These are phyloP conservation scores for Symphodus melops DNA, from an alignment of 2,113 vertebrate species.

Conservation along the genomic window DNA sequence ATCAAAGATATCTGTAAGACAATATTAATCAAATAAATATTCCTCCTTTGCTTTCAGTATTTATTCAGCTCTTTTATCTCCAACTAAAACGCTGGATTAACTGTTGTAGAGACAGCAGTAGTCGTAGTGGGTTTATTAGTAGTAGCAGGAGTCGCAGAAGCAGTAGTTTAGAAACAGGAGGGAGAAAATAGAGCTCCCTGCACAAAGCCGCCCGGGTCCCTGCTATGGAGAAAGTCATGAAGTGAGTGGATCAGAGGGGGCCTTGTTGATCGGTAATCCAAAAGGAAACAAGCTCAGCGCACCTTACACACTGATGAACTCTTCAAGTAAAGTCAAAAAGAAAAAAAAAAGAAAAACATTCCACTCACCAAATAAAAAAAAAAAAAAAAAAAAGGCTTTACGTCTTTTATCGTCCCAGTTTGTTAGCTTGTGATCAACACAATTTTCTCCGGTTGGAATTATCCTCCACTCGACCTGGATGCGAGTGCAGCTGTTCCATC, in stretches of 20 bases:
- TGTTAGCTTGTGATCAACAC: conserved; percentile 59
- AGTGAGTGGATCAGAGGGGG: conserved; percentile 40
- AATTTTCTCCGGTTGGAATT: conserved; percentile 44
- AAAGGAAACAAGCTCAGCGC: conserved; percentile 37
- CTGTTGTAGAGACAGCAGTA: conserved; percentile 80
- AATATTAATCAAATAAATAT: conserved; percentile 83
- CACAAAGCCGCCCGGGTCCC: conserved; percentile 50
- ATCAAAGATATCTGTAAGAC: conserved; percentile 72
- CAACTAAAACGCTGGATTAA: conserved; percentile 87
- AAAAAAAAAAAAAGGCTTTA: conserved; percentile 20
- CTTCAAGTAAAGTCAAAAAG: conserved; percentile 64
- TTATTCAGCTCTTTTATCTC: conserved; percentile 69
- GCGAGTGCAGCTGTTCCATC: conserved; percentile 22
- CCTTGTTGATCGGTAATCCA: conserved; percentile 25
- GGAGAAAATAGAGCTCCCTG: conserved; percentile 52
- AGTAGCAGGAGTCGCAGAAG: conserved; percentile 82
- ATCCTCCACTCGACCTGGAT: conserved; percentile 27
- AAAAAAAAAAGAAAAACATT: conserved; percentile 59
- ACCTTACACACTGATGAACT: conserved; percentile 47
- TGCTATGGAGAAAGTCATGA: conserved; percentile 44
- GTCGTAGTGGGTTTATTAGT: conserved; percentile 82
- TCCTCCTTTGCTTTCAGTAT: conserved; percentile 72
- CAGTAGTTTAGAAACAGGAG: conserved; percentile 79
- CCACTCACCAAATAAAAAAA: conserved; percentile 47
- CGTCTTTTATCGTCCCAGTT: conserved; percentile 33